Evolutionary conservation across 2,888 invertebrate genomes (phyloP).

Genomic region (Sthenelais limicola): DNA sequence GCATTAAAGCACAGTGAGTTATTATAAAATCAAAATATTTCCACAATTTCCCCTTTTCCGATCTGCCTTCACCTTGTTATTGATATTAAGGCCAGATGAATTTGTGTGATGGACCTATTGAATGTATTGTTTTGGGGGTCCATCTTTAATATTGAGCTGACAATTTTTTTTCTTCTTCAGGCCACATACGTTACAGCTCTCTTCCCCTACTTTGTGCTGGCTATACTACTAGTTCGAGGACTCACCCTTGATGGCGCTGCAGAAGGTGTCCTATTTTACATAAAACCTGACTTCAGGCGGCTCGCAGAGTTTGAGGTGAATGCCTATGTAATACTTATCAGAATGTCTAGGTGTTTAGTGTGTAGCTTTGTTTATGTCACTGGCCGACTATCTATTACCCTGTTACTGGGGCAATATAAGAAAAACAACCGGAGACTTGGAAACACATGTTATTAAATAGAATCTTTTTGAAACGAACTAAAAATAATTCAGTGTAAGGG

Average conservation of each 20-base stretch:
- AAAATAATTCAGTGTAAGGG: too few relatives aligned
- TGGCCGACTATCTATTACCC: too few relatives aligned
- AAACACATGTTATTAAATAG: too few relatives aligned
- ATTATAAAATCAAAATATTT: background rate
- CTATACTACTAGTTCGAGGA: constrained; percentile 62
- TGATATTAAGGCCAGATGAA: too few relatives aligned
- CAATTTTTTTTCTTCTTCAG: constrained; percentile 51
- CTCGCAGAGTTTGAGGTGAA: constrained; percentile 60
- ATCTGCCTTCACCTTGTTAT: background rate
- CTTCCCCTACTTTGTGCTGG: constrained; percentile 66
- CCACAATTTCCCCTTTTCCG: background rate
- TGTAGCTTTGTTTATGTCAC: too few relatives aligned
- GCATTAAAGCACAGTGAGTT: too few relatives aligned
- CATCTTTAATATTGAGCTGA: background rate
- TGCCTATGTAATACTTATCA: background rate
- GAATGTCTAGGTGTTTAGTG: too few relatives aligned
- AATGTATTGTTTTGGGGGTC: too few relatives aligned
- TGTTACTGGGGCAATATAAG: too few relatives aligned
- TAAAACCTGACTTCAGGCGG: constrained; percentile 63
- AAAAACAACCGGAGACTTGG: too few relatives aligned
- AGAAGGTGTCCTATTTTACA: constrained; percentile 64
- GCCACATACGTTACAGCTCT: constrained; percentile 69
- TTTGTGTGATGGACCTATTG: too few relatives aligned
- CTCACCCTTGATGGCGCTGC: constrained; percentile 62
- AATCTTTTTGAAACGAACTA: too few relatives aligned